These are phyloP conservation scores for Diabrotica balteata DNA, from an alignment of 2,888 invertebrate species.

Conservation along the genomic window DNA sequence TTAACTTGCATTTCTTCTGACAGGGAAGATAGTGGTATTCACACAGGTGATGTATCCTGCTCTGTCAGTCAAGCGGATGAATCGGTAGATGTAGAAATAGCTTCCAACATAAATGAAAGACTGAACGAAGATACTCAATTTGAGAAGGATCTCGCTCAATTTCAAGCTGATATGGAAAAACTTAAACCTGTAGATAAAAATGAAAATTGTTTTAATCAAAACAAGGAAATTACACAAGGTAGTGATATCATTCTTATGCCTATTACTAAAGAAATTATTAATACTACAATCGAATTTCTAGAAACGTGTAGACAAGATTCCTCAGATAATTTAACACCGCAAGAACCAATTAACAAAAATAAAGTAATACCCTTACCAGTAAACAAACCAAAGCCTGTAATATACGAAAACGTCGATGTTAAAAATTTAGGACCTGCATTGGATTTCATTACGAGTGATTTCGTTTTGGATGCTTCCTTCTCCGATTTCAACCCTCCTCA, in stretches of 20 bases:
- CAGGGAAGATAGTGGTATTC: slow-evolving; percentile 81
- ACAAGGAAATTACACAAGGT: not conserved
- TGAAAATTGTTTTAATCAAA: slow-evolving; percentile 18
- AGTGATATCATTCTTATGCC: slow-evolving; percentile 3
- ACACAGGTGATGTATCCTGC: slow-evolving; percentile 80
- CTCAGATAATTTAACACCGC: slow-evolving; percentile 40
- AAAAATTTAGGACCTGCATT: slow-evolving; percentile 57
- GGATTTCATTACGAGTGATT: slow-evolving; percentile 54
- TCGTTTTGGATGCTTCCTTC: slow-evolving; percentile 65
- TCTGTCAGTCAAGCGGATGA: slow-evolving; percentile 78
- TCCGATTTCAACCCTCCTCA: slow-evolving; percentile 66
- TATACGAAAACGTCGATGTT: slow-evolving; percentile 60
- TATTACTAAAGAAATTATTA: slow-evolving; percentile 34
- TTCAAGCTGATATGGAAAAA: slow-evolving; percentile 33
- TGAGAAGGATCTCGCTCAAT: slow-evolving; percentile 35
- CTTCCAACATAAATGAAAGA: slow-evolving; percentile 52
- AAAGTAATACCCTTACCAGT: slow-evolving; percentile 26
- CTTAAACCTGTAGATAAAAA: slow-evolving; percentile 20
- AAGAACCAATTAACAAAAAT: slow-evolving; percentile 21
- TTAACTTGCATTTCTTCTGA: slow-evolving; percentile 67
- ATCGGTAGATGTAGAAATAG: slow-evolving; percentile 59
- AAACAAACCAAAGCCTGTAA: slow-evolving; percentile 55
- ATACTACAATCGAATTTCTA: slow-evolving; percentile 58
- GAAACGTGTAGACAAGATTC: slow-evolving; percentile 60
- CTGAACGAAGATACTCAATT: slow-evolving; percentile 42